Evolutionary conservation across 2,113 vertebrate genomes (phyloP), one percentile per base, ranked within the genome.

Genomic region (Anguilla rostrata): DNA sequence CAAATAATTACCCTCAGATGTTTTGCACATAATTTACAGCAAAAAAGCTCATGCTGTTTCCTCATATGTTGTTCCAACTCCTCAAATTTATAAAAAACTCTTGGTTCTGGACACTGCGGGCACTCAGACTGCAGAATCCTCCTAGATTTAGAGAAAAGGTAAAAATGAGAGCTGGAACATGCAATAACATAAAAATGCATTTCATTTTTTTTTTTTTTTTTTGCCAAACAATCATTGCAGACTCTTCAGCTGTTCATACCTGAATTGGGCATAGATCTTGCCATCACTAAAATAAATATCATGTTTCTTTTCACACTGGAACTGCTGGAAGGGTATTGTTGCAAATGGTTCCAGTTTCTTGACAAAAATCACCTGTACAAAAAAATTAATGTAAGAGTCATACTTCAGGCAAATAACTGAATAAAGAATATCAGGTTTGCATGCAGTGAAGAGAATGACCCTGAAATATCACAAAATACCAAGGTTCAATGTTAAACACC

Each of bases 31-130:
- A 99, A 96, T 80, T 98, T 99, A 89, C 98, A 99, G 90, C 97
- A 98, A 94, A 99, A 99, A 60, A 99, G 96, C 83, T 99, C 98
- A 0, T 99, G 98, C 88, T 98, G 96, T 91, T 97, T 98, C 90
- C 98, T 96, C 98, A 99, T 98, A 91, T 99, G 98, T 81, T 99
- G 96, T n/a, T 99, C 98, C 89, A 99, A 94, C 87, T 99, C 98
- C 83, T 96, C 96, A 85, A 97, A 97, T 90, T 94, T 96, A 86
- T 93, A 95, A 88, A 99, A 99, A 0, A 98, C 93, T 29, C 96
- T 97, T 20, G 93, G 90, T 6, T 98, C 97, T 0, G 95, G 92
- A 90, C 98, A 99, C 79, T 93, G 88, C 0, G 95, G 92, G 89
- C 98, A 99, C 71, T 98, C 97, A 0, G 98, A 95, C 86, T 97